Evolutionary conservation across 1,140 invertebrate genomes (phyloP), one percentile per base, ranked within the genome.

Genomic region (Cydia splendana): DNA sequence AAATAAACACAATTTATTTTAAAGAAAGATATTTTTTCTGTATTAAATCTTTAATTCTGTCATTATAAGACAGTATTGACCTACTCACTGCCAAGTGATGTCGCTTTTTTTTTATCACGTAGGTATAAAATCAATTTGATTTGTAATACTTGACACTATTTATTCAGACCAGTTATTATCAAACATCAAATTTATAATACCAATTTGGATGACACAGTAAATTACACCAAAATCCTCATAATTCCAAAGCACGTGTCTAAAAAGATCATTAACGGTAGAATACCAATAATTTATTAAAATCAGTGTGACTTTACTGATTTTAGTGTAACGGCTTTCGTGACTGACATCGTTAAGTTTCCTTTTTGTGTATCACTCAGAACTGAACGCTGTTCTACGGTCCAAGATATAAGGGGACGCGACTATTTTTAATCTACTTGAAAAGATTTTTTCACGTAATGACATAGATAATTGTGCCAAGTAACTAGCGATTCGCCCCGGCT

Each of bases 261-360:
- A 38, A 69, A 13, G 65, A 69, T 69, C 67, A 42, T 45, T 71
- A 71, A 71, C 6, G 5, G 30, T 67, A 67, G 18, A 10, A 69
- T n/a, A 71, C 67, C 45, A 71, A 45, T 71, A 71, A 71, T 71
- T 71, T 71, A 71, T 71, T 71, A 45, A 71, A 71, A 71, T 71
- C 67, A 71, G 67, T 71, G 67, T 71, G 67, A 45, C 34, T 53
- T 53, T 34, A 71, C 67, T 42, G 38, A 38, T 71, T 71, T 45
- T 71, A 42, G 67, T 71, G 18, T 42, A 71, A 45, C 38, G n/a
- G n/a, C 34, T 15, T 71, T 71, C 67, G 67, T 71, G 67, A 71
- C 67, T 71, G n/a, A 0, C 30, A 20, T 42, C 67, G 18, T 71
- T 71, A 71, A 71, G 67, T 38, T 71, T 42, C n/a, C n/a, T 71